These are phyloP conservation scores for Thalassophryne amazonica DNA, from an alignment of 2,797 vertebrate species.

Conservation along the genomic window DNA sequence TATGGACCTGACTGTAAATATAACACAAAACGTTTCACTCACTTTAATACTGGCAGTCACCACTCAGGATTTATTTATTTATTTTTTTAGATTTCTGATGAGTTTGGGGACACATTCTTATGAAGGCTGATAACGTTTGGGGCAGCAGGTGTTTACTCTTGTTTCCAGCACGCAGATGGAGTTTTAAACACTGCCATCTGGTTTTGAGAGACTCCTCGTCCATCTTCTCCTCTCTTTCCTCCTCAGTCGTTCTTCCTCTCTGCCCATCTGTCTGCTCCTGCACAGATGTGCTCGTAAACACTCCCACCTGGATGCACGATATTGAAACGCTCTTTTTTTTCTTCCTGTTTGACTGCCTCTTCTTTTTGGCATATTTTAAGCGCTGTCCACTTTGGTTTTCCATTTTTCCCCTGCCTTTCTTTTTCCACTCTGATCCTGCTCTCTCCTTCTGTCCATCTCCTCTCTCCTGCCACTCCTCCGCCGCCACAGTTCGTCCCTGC, in stretches of 20 bases:
- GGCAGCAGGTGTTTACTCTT: conserved; percentile 67
- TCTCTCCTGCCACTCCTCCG: conserved; percentile 15
- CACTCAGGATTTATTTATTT: too few species aligned
- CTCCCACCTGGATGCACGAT: conserved; percentile 28
- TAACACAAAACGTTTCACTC: too few species aligned
- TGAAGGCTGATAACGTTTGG: conserved; percentile 33
- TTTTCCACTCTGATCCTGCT: conserved; percentile 1
- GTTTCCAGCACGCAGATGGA: conserved; percentile 67
- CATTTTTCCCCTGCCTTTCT: not conserved
- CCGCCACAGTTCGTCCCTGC: conserved; percentile 41
- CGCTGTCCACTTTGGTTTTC: conserved; percentile 2
- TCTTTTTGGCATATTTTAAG: not conserved
- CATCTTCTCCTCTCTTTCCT: conserved; percentile 38
- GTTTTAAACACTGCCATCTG: conserved; percentile 74
- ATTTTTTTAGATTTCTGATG: conserved; percentile 26
- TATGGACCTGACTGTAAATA: too few species aligned
- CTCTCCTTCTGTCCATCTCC: conserved; percentile 8
- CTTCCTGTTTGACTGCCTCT: not conserved
- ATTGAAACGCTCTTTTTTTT: conserved; percentile 1
- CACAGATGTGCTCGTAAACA: conserved; percentile 21
- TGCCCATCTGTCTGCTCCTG: conserved; percentile 27
- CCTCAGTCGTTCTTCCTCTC: not conserved
- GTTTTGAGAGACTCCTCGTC: conserved; percentile 32
- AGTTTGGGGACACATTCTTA: conserved; percentile 29
- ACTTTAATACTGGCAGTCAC: too few species aligned